phyloP scores from a whole-genome alignment of 1,140 invertebrate species.

The Tetragnatha versicolor region DNA sequence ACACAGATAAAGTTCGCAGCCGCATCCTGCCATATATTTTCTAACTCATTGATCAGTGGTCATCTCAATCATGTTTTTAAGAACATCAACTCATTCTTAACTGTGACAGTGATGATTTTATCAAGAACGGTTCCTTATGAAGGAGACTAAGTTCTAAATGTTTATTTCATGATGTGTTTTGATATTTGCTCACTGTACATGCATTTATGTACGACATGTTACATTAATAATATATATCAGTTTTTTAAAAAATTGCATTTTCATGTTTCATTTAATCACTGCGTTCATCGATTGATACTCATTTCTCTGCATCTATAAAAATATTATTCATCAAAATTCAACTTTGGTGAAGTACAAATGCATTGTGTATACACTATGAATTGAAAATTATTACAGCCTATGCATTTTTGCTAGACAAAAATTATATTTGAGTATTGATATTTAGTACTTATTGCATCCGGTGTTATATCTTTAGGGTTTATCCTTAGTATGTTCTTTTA shows the following conservation, averaged over 20 bases:
- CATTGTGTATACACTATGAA: neutral
- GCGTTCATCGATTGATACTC: neutral
- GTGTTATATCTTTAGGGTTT: too few species aligned
- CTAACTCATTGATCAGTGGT: constrained; percentile 22
- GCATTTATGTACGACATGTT: constrained; percentile 22
- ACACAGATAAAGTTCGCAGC: constrained; percentile 51
- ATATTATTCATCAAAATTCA: neutral
- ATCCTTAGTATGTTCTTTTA: too few species aligned
- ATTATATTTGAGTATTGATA: too few species aligned
- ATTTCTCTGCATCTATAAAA: neutral
- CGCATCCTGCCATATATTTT: constrained; percentile 54
- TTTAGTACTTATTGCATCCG: too few species aligned
- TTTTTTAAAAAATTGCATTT: constrained; percentile 17
- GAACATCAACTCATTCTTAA: constrained; percentile 19
- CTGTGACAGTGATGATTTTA: constrained; percentile 34
- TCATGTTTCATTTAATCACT: constrained; percentile 14
- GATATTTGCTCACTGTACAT: constrained; percentile 33
- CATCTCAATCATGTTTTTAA: constrained; percentile 26
- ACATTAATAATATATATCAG: constrained; percentile 36
- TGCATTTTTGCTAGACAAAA: too few species aligned
- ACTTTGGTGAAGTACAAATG: neutral
- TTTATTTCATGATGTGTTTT: constrained; percentile 17
- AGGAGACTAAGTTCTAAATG: constrained; percentile 1
- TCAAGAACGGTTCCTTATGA: constrained; percentile 17
- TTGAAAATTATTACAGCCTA: too few species aligned